Evolutionary conservation across 1,140 invertebrate genomes (phyloP).

Genomic region (Papilio polytes): DNA sequence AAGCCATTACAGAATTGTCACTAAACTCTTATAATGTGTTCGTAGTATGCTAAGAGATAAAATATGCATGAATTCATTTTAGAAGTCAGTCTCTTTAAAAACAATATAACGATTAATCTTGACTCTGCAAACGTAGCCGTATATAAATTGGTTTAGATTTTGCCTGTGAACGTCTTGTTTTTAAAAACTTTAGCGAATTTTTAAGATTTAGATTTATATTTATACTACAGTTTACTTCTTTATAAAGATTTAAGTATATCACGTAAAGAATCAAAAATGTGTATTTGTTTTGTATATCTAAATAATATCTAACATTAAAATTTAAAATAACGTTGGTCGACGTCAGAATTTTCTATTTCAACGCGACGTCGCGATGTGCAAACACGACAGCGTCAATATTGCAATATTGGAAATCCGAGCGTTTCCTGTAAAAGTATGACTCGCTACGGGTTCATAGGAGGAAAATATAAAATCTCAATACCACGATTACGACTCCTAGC

Average conservation of each 20-base stretch:
- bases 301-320: conserved; percentile 12
- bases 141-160: no score
- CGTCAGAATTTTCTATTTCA: conserved; percentile 47
- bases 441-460: conserved; percentile 50
- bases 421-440: conserved; percentile 59
- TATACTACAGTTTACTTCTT: no score
- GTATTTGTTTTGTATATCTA: neutral
- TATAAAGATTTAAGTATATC: neutral
- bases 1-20: conserved; percentile 46
- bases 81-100: no score
- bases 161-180: no score
- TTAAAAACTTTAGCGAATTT: no score
- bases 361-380: conserved; percentile 42
- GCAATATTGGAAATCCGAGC: conserved; percentile 67
- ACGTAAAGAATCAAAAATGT: neutral
- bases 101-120: no score
- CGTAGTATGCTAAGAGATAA: neutral
- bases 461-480: conserved; percentile 64
- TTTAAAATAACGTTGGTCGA: conserved; percentile 24
- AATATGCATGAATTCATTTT: neutral
- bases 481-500: conserved; percentile 50
- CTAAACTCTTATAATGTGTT: conserved; percentile 47
- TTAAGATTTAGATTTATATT: no score
- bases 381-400: conserved; percentile 58
- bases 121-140: no score